Base-by-base conservation (phyloP, 1,140 invertebrate genomes). In the Rhopalosiphum padi region DNA sequence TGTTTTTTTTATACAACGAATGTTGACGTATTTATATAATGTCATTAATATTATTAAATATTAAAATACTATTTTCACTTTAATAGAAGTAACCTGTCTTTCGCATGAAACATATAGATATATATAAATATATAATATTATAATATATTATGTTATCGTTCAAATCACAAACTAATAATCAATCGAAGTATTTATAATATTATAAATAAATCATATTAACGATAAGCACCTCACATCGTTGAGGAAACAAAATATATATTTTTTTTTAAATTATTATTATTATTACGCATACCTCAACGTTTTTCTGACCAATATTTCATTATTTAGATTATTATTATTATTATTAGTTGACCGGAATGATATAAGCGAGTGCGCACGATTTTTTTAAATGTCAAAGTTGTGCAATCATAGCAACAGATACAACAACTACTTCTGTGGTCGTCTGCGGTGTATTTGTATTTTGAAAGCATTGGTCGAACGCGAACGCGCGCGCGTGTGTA, bases 371-470 rank as follows among this genome's bases (percentile, higher is more conserved):
- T 35, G 21, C 30, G 35, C 88, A 89, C 88, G 88, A 89, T 89
- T 89, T 89, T 89, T 22, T 89, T 5, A 89, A 89, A 89, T 89
- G 88, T 53, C 88, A 55, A 89, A 55, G 51, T 89, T 89, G 88
- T 89, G 88, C 88, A 89, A 89, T 89, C 88, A 35, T 22, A 48
- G n/a, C n/a, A 41, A 89, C 51, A 55, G 51, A 51, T 89, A 89
- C 51, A 53, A 89, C 88, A 41, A 51, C 88, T 41, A 89, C 87
- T 53, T 25, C 87, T 51, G 87, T 89, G 88, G 46, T 60, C 53
- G 53, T 90, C 51, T 60, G 53, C 90, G 68, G 90, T 82, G 60
- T 83, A 46, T 48, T 77, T 92, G 43, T 83, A 18, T 55, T 93
- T 68, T 55, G 46, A 92, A 92, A 92, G 68, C 91, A 22, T 30